Evolutionary conservation across 1,140 invertebrate genomes (phyloP).

Genomic region (Hirudo medicinalis): DNA sequence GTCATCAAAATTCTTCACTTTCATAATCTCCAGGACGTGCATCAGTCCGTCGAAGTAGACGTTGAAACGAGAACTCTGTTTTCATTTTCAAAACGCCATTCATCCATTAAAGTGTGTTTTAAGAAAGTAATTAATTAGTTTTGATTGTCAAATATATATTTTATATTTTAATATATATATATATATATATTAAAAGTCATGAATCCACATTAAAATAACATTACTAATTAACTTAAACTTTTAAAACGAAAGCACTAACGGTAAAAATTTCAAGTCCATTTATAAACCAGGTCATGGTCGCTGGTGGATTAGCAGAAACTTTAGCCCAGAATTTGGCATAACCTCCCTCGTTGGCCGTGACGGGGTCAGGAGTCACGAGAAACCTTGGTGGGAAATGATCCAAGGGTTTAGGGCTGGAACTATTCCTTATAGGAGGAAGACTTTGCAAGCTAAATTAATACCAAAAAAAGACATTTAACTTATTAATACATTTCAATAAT

Average conservation of each 20-base stretch:
- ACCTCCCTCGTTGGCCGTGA: slow-evolving; percentile 77
- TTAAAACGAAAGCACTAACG: slow-evolving; percentile 48
- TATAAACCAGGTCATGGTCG: slow-evolving; percentile 86
- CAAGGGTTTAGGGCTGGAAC: background rate
- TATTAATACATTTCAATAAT: background rate
- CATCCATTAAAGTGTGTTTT: too few species aligned
- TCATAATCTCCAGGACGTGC: slow-evolving; percentile 91
- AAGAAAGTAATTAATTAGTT: too few species aligned
- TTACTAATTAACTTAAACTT: background rate
- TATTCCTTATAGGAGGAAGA: background rate
- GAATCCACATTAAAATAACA: background rate
- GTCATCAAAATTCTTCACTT: slow-evolving; percentile 84
- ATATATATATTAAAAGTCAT: too few species aligned
- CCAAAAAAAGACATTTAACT: background rate
- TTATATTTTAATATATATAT: too few species aligned
- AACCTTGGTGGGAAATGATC: background rate
- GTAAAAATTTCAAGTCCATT: slow-evolving; percentile 87
- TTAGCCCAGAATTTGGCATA: slow-evolving; percentile 84
- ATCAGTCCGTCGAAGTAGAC: slow-evolving; percentile 85
- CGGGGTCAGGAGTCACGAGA: slow-evolving; percentile 54
- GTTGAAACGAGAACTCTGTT: slow-evolving; percentile 82
- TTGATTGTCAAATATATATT: too few species aligned
- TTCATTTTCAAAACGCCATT: background rate
- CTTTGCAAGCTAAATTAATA: too few species aligned
- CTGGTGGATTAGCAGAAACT: slow-evolving; percentile 79